A percentile compares a stretch with the other conserved stretches of the same genome.
Evolutionary conservation across 2,888 invertebrate species (phyloP).

Genomic region (Parelbella ahira): DNA sequence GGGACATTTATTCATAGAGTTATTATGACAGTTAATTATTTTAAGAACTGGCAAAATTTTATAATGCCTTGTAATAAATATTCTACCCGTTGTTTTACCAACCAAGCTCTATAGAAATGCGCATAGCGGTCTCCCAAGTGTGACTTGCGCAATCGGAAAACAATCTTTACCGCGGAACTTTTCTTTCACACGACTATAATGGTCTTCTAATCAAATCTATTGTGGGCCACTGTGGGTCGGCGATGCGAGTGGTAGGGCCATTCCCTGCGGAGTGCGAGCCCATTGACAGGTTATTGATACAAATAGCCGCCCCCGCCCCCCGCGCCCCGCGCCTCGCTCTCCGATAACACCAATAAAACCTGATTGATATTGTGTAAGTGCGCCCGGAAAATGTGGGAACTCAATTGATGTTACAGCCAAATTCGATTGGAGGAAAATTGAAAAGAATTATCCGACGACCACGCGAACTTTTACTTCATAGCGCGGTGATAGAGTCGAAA

Average conservation of each 20-base stretch:
- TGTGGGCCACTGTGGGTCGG: conserved; percentile 60
- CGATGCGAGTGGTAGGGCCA: conserved; percentile 45
- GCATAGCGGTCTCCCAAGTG: too few species aligned
- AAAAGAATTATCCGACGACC: conserved; percentile 59
- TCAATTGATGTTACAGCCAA: conserved; percentile 79
- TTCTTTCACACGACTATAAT: conserved; percentile 60
- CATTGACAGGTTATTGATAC: conserved; percentile 82
- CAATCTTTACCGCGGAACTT: conserved; percentile 22
- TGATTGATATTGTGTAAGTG: conserved; percentile 81
- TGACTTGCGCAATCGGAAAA: conserved; percentile 1
- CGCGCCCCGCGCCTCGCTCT: conserved; percentile 40
- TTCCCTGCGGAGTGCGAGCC: conserved; percentile 67
- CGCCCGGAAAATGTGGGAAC: conserved; percentile 80
- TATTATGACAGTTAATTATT: too few species aligned
- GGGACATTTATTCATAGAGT: too few species aligned
- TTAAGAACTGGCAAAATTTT: too few species aligned
- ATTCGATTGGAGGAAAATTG: conserved; percentile 80
- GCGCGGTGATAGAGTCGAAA: conserved; percentile 39
- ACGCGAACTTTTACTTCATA: conserved; percentile 44
- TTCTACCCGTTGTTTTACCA: too few species aligned
- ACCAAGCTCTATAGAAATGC: too few species aligned
- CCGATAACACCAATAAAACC: conserved; percentile 79
- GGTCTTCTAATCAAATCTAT: conserved; percentile 72
- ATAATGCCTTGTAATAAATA: too few species aligned
- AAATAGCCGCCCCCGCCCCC: conserved; percentile 68